Conservation (phyloP, 2,888 invertebrate species). For the Eupsilia transversa region DNA sequence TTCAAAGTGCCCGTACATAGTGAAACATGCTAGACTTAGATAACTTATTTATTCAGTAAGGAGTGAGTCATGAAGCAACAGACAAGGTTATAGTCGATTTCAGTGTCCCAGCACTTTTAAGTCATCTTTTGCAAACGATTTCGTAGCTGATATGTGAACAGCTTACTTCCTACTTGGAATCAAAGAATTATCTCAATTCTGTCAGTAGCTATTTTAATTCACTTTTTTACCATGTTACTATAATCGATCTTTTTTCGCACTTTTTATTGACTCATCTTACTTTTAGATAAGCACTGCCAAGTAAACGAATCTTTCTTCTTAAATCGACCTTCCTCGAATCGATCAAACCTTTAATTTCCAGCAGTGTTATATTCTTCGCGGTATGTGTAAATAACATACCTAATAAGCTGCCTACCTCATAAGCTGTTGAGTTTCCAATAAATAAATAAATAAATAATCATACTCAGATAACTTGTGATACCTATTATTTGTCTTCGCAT, state of each 20-base stretch:
- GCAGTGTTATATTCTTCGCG: constrained; percentile 14
- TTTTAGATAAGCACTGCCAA: not conserved
- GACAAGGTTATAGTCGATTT: constrained; percentile 36
- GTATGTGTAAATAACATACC: constrained; percentile 7
- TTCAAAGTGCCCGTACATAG: constrained; percentile 30
- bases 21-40: constrained; percentile 25
- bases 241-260: not conserved
- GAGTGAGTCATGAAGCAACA: constrained; percentile 53
- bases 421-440: no score
- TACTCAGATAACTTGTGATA: constrained; percentile 22
- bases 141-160: constrained; percentile 11
- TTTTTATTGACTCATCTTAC: not conserved
- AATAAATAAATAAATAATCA: no score
- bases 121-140: constrained; percentile 14
- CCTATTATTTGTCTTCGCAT: constrained; percentile 32
- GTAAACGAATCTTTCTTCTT: constrained; percentile 1
- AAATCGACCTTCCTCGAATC: no score
- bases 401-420: no score
- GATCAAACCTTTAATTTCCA: constrained; percentile 11
- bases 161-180: constrained; percentile 2
- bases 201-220: not conserved
- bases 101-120: constrained; percentile 24
- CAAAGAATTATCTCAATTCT: not conserved
- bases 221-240: not conserved
- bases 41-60: constrained; percentile 48